phyloP scores from a whole-genome alignment of 2,113 vertebrate genomes.

The Gymnocephalus cernua region DNA sequence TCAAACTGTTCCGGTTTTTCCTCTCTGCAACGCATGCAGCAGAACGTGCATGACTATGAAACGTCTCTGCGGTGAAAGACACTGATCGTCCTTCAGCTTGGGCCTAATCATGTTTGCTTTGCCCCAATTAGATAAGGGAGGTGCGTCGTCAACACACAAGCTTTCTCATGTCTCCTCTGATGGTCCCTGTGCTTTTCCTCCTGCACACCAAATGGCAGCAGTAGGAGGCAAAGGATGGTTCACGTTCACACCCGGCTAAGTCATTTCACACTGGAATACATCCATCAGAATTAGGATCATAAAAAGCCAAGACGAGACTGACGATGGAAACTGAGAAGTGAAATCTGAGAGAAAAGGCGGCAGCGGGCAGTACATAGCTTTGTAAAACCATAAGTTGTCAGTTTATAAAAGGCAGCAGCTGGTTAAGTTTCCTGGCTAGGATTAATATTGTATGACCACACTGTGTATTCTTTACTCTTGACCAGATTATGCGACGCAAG shows the following conservation, averaged over 20 bases:
- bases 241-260: slow-evolving; percentile 70
- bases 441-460: slow-evolving; percentile 63
- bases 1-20: slow-evolving; percentile 17
- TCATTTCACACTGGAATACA: slow-evolving; percentile 78
- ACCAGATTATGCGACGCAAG: slow-evolving; percentile 50
- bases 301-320: slow-evolving; percentile 71
- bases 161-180: slow-evolving; percentile 62
- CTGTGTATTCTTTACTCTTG: slow-evolving; percentile 53
- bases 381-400: slow-evolving; percentile 67
- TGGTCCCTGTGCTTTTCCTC: slow-evolving; percentile 62
- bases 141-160: slow-evolving; percentile 70
- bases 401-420: slow-evolving; percentile 69
- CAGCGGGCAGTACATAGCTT: slow-evolving; percentile 70
- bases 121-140: slow-evolving; percentile 80
- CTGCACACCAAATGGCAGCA: slow-evolving; percentile 79
- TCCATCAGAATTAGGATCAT: slow-evolving; percentile 77
- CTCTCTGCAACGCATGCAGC: slow-evolving; percentile 49
- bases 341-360: slow-evolving; percentile 67
- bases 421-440: slow-evolving; percentile 54
- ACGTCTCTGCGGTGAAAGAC: slow-evolving; percentile 64
- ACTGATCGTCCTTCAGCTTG: slow-evolving; percentile 73
- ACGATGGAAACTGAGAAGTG: slow-evolving; percentile 74
- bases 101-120: slow-evolving; percentile 80
- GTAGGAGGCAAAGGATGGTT: slow-evolving; percentile 74
- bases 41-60: slow-evolving; percentile 43